Evolutionary conservation across 2,888 invertebrate genomes (phyloP).

Genomic region (Latrodectus hesperus): DNA sequence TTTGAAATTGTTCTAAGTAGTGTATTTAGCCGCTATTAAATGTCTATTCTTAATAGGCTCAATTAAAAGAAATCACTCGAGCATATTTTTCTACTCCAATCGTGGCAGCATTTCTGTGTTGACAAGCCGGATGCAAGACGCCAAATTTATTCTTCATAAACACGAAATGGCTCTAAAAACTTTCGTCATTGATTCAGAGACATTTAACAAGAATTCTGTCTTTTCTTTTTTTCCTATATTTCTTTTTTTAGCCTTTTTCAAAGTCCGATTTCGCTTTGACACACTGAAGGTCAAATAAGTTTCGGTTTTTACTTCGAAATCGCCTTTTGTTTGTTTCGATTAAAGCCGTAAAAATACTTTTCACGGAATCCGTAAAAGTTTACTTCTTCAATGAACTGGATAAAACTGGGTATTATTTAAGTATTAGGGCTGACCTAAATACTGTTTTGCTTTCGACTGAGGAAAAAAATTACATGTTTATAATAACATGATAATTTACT

Average conservation of each 20-base stretch:
- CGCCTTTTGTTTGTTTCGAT: neutral
- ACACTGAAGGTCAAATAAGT: constrained; percentile 5
- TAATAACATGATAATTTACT: too few species aligned
- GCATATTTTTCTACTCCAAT: constrained; percentile 1
- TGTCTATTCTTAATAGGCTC: constrained; percentile 2
- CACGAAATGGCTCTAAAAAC: constrained; percentile 21
- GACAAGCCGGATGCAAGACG: constrained; percentile 26
- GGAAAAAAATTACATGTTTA: too few species aligned
- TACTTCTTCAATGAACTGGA: neutral
- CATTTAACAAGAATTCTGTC: neutral
- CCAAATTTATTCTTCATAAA: constrained; percentile 34
- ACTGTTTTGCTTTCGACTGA: too few species aligned
- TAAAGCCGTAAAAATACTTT: neutral
- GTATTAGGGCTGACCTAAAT: too few species aligned
- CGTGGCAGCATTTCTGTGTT: constrained; percentile 14
- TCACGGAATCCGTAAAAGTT: neutral
- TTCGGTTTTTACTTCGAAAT: constrained; percentile 1
- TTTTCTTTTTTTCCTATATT: too few species aligned
- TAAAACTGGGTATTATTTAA: too few species aligned
- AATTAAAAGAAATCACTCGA: neutral
- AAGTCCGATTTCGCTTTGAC: neutral
- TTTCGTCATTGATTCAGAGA: neutral
- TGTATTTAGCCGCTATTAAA: constrained; percentile 2
- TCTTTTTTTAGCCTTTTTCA: neutral
- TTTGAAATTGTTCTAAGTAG: neutral